Evolutionary conservation across 2,113 vertebrate species (phyloP), one percentile per base, ranked within the genome.

Genomic region (Turdus rufiventris): DNA sequence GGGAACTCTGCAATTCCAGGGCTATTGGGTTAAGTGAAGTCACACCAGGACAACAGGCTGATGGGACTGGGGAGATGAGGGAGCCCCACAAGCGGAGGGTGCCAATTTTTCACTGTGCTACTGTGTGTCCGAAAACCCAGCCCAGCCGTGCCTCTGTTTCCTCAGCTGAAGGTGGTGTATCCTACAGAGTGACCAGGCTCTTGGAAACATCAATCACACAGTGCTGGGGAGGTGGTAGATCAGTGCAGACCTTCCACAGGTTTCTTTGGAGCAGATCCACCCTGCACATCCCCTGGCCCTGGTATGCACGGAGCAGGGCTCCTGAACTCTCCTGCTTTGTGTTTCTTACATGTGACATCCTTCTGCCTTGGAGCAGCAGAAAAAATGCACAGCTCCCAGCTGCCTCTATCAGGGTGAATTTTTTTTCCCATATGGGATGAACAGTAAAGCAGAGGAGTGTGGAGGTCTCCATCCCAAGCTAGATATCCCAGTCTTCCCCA

Each of bases 281-380:
- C 33, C 2, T 0, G 6, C 25, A 66, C n/a, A 72, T 31, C 10
- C 31, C 19, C 19, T 28, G 23, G 34, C 16, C 36, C 45, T 12
- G 33, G 33, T 17, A 40, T 17, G 19, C 0, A 0, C 42, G 42
- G 14, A 61, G 58, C 36, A 47, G 29, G 24, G 67, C 33, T 48
- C 67, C 20, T 9, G 18, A 72, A 51, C 1, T 1, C 18, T 65
- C 43, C 24, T 85, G 45, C 31, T 72, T 42, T 53, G 18, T 43
- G 21, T 3, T 79, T 48, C 58, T 58, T 50, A 45, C 45, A 45
- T 6, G 24, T 29, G n/a, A 48, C 14, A 6, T 48, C 53, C 25
- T 84, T 60, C 80, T 85, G 50, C 56, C 33, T 90, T 11, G 6
- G 33, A 80, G 79, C 34, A 58, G 67, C 26, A 70, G 51, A 33